A percentile compares a stretch with the other conserved stretches of the same genome.
phyloP scores from a whole-genome alignment of 2,888 invertebrate genomes.

The Lochmaea crataegi region DNA sequence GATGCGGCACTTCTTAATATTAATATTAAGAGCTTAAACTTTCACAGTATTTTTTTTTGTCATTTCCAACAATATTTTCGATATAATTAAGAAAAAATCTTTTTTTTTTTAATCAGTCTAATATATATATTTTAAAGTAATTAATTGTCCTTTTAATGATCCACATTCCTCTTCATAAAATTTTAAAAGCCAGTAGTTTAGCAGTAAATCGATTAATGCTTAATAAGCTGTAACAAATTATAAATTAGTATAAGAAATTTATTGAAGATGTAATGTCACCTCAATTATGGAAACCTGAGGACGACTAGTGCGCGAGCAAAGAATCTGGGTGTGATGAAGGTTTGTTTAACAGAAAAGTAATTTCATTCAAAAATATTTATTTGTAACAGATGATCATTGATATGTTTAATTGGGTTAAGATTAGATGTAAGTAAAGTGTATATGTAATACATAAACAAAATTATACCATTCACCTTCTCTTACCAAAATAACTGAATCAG shows the following conservation, averaged over 20 bases:
- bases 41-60: too few relatives aligned
- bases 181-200: too few relatives aligned
- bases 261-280: slow-evolving; percentile 1
- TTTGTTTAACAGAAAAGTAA: background rate
- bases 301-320: slow-evolving; percentile 1
- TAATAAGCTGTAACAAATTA: background rate
- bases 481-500: background rate
- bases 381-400: background rate
- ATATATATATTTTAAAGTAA: too few relatives aligned
- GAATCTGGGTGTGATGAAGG: slow-evolving; percentile 23
- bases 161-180: too few relatives aligned
- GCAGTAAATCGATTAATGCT: too few relatives aligned
- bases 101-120: too few relatives aligned
- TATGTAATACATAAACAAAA: background rate
- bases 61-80: too few relatives aligned
- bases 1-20: too few relatives aligned
- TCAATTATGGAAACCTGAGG: slow-evolving; percentile 18
- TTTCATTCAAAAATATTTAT: background rate
- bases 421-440: too few relatives aligned
- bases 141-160: too few relatives aligned
- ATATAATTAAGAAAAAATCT: too few relatives aligned
- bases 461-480: background rate
- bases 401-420: background rate
- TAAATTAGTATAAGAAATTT: background rate
- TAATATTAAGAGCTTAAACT: too few relatives aligned